Evolutionary conservation across 2,113 vertebrate species (phyloP).

Genomic region (Nyctereutes procyonoides): DNA sequence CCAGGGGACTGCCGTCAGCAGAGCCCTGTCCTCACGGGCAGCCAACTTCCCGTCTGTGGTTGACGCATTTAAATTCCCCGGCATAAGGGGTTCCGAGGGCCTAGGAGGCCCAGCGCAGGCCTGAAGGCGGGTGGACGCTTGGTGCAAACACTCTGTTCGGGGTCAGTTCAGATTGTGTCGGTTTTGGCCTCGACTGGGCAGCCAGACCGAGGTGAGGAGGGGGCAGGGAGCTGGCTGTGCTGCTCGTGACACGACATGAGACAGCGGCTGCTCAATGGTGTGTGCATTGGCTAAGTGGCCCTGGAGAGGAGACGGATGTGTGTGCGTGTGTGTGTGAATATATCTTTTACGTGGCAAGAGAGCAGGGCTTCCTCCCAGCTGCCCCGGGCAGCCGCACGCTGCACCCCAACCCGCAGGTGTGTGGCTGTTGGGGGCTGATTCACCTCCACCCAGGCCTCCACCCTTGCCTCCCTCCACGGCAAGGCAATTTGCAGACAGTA

Average conservation of each 20-base stretch:
- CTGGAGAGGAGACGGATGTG: not conserved
- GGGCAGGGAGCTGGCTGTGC: not conserved
- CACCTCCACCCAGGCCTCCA: no score
- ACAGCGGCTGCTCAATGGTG: constrained; percentile 52
- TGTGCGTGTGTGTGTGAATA: not conserved
- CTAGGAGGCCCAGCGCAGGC: no score
- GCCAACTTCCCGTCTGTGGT: not conserved
- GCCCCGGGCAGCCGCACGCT: not conserved
- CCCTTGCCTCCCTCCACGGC: not conserved
- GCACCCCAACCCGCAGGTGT: not conserved
- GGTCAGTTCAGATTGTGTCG: not conserved
- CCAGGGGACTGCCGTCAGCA: not conserved
- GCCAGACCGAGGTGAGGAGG: not conserved
- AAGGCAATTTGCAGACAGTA: not conserved
- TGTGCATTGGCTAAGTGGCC: constrained; percentile 74
- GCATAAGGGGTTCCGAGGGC: not conserved
- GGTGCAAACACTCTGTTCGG: not conserved
- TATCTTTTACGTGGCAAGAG: not conserved
- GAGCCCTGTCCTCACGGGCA: not conserved
- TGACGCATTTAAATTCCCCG: not conserved
- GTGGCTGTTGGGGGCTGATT: not conserved
- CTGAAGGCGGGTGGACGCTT: not conserved
- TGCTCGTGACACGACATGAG: not conserved
- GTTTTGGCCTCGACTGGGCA: not conserved
- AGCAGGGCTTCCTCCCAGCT: not conserved